A percentile compares a stretch with the other conserved stretches of the same genome.
Evolutionary conservation across 2,113 vertebrate species (phyloP).

Genomic region (Oreotrochilus melanogaster): DNA sequence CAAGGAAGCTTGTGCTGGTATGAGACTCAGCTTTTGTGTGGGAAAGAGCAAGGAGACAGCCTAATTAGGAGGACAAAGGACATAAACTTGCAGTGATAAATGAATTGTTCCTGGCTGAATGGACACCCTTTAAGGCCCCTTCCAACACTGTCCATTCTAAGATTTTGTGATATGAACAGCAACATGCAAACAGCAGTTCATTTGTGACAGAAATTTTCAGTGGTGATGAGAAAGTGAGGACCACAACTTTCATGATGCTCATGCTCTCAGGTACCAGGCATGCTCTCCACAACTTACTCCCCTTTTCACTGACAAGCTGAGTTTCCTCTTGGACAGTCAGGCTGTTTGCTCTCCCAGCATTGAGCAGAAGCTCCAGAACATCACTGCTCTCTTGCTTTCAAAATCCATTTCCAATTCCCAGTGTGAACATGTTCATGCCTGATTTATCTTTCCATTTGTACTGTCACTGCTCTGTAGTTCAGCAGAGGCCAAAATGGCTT

Average conservation of each 20-base stretch:
- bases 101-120: neutral
- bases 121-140: neutral
- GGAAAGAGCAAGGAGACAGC: neutral
- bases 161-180: neutral
- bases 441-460: neutral
- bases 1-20: neutral
- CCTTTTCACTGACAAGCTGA: neutral
- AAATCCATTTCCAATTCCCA: neutral
- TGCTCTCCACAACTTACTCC: accelerated
- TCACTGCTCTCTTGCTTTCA: neutral
- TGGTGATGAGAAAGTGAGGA: neutral
- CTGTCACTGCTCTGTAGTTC: neutral
- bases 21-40: neutral
- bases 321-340: neutral
- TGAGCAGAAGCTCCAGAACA: neutral
- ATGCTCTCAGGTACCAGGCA: accelerated
- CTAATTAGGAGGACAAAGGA: neutral
- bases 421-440: neutral
- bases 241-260: neutral
- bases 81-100: neutral
- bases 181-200: neutral
- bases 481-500: neutral
- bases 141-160: no score
- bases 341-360: neutral
- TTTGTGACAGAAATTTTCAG: no score